Evolutionary conservation across 1,140 invertebrate species (phyloP).

Genomic region (Amphibalanus amphitrite): DNA sequence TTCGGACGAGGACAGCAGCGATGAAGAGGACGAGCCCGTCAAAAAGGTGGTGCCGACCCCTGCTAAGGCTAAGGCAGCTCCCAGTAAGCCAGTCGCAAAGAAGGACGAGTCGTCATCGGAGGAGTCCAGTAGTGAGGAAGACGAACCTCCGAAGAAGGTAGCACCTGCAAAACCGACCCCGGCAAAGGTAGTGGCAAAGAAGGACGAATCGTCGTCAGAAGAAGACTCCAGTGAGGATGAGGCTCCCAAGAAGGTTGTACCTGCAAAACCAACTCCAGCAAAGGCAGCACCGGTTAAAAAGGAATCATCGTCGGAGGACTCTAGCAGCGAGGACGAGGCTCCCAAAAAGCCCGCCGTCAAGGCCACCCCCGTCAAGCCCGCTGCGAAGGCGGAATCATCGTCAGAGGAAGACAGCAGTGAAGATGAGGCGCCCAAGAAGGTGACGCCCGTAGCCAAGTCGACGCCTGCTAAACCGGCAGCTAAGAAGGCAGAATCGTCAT

Average conservation of each 20-base stretch:
- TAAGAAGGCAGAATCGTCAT: conserved; percentile 17
- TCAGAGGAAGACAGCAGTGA: background rate
- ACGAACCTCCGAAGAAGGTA: background rate
- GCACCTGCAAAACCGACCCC: conserved; percentile 8
- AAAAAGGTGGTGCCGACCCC: too few relatives aligned
- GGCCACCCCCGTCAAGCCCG: too few relatives aligned
- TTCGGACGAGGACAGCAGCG: conserved; percentile 4
- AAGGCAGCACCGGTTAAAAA: too few relatives aligned
- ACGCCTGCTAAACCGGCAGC: conserved; percentile 11
- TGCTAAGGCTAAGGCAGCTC: too few relatives aligned
- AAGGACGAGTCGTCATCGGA: too few relatives aligned
- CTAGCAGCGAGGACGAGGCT: conserved; percentile 5
- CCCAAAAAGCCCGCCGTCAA: too few relatives aligned
- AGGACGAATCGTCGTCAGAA: conserved; percentile 17
- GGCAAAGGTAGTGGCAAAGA: conserved; percentile 15
- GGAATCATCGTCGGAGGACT: background rate
- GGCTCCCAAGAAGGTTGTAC: conserved; percentile 1
- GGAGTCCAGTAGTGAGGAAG: background rate
- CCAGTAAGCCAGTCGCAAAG: too few relatives aligned
- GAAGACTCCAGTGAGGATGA: conserved; percentile 17
- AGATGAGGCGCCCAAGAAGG: background rate
- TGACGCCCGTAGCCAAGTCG: conserved; percentile 5
- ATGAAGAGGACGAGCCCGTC: conserved; percentile 1
- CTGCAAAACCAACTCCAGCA: conserved; percentile 7
- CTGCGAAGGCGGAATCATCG: too few relatives aligned